These are phyloP conservation scores for Macrostomum cliftonense DNA, from an alignment of 2,888 invertebrate genomes.

Conservation along the genomic window DNA sequence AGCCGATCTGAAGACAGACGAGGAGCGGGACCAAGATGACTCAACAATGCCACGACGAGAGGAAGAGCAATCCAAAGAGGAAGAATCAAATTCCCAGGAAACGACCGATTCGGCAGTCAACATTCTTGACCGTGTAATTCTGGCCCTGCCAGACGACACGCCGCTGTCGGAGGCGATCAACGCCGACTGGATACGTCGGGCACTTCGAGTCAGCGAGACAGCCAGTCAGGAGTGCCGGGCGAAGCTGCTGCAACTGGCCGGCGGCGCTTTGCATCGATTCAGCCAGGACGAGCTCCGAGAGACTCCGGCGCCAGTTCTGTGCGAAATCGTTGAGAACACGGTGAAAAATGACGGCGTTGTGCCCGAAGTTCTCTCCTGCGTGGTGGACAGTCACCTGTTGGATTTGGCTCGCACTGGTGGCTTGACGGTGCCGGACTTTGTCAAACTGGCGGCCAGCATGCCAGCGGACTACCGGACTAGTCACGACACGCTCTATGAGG, in stretches of 20 bases:
- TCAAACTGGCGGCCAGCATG: slow-evolving; percentile 21
- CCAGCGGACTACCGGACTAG: slow-evolving; percentile 20
- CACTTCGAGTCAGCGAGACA: slow-evolving; percentile 4
- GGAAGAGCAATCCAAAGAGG: neutral
- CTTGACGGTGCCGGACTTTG: slow-evolving; percentile 26
- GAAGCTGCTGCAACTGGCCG: slow-evolving; percentile 21
- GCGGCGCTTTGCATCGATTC: slow-evolving; percentile 21
- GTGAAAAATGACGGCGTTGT: slow-evolving; percentile 8
- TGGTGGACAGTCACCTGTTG: slow-evolving; percentile 25
- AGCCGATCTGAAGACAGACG: neutral
- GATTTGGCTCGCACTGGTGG: slow-evolving; percentile 24
- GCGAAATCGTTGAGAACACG: slow-evolving; percentile 20
- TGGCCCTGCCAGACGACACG: slow-evolving; percentile 7
- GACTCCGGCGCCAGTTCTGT: slow-evolving; percentile 24
- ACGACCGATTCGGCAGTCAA: neutral
- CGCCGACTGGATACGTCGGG: slow-evolving; percentile 8
- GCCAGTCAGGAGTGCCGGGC: slow-evolving; percentile 16
- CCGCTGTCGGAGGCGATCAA: slow-evolving; percentile 7
- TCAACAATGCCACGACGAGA: no score
- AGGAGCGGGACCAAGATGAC: neutral
- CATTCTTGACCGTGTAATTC: slow-evolving; percentile 3
- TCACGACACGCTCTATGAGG: slow-evolving; percentile 25
- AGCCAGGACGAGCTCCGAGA: slow-evolving; percentile 23
- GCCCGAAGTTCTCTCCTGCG: slow-evolving; percentile 15
- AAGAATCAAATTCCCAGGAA: no score